A percentile compares a stretch with the other conserved stretches of the same genome.
These are phyloP conservation scores for Labrus mixtus DNA, from an alignment of 2,113 vertebrate genomes.

Conservation along the genomic window DNA sequence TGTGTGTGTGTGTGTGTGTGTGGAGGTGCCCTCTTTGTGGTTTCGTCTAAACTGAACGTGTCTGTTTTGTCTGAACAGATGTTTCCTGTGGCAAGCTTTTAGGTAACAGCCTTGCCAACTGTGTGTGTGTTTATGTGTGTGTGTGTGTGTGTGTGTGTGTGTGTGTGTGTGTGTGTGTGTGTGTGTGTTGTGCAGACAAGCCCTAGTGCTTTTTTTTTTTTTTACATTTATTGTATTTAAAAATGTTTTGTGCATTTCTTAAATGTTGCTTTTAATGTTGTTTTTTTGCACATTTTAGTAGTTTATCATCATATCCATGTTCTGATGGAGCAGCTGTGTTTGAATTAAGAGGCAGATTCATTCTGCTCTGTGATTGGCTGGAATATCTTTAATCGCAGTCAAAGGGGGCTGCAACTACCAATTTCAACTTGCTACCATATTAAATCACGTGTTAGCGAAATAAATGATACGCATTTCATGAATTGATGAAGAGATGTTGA, in stretches of 20 bases:
- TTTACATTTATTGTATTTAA: no score
- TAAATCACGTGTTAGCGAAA: no score
- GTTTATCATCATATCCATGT: neutral
- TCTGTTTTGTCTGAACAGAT: constrained; percentile 77
- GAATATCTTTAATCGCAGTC: neutral
- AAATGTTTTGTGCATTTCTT: no score
- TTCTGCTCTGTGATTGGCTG: constrained; percentile 9
- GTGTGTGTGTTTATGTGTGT: constrained; percentile 7
- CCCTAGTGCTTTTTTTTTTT: no score
- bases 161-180: constrained; percentile 19
- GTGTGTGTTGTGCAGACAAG: constrained; percentile 1
- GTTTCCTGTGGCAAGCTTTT: constrained; percentile 76
- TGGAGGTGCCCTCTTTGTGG: constrained; percentile 63
- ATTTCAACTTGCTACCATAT: no score
- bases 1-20: constrained; percentile 29
- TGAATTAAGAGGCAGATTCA: neutral
- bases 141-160: constrained; percentile 19
- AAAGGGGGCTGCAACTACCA: no score
- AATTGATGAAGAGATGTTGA: no score
- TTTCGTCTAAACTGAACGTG: constrained; percentile 73
- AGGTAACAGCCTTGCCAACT: constrained; percentile 68
- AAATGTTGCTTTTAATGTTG: neutral
- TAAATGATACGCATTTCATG: no score
- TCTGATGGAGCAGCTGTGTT: neutral
- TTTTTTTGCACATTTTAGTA: neutral